Evolutionary conservation across 2,888 invertebrate genomes (phyloP), one percentile per base, ranked within the genome.

Genomic region (Cryptops parisi): DNA sequence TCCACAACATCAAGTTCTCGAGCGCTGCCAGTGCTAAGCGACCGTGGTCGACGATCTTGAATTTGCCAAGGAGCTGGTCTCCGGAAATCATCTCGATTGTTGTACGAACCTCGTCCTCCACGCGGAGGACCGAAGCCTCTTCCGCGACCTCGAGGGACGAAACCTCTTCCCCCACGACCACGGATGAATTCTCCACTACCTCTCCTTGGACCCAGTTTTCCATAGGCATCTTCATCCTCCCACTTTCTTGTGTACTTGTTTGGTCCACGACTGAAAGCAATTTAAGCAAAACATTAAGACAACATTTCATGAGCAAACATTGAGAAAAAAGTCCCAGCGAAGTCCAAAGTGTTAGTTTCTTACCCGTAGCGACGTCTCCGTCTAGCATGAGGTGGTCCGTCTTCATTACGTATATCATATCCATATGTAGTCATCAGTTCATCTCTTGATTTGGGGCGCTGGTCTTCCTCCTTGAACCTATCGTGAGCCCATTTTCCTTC

Each of bases 351-450:
- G 6, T 33, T 33, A 33, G 6, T 17, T 15, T 24, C 33, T 51
- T 70, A 85, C 85, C 88, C 89, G 68, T 90, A 91, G 72, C 86
- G 75, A 60, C 88, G 75, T 60, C 90, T 78, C 52, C 90, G 73
- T 0, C 90, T 86, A 63, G 87, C 79, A 41, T 65, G 57, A 0
- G 91, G 91, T 1, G 91, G 86, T 0, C 86, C 85, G 64, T 90
- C 90, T 67, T 91, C 91, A 63, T 84, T 86, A 47, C 93, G 76
- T 58, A 96, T 96, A 64, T 97, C 94, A 68, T 94, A 96, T 0
- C 93, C 93, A 68, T 93, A 93, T 51, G 82, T 77, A 0, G 83
- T 76, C 15, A 90, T 79, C 51, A 94, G 66, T 70, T 94, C 93
- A 27, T 86, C 78, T 33, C 81, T 77, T 33, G 82, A 80, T 70